Evolutionary conservation across 1,140 invertebrate species (phyloP).

Genomic region (Drosophila dunni): DNA sequence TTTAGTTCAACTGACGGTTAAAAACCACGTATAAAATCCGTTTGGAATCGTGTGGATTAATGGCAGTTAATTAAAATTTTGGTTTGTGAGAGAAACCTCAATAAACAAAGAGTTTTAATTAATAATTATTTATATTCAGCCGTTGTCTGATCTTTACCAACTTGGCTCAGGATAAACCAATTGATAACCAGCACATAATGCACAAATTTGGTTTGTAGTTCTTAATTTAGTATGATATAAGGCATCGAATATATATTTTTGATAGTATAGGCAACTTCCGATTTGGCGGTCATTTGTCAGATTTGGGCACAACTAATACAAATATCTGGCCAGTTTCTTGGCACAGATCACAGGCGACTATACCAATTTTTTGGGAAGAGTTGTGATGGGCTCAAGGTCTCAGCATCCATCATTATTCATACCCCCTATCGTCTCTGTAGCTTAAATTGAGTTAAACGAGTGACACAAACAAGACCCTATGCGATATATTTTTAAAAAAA

Average conservation of each 20-base stretch:
- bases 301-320: slow-evolving; percentile 5
- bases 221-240: too few species aligned
- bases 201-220: not conserved
- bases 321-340: slow-evolving; percentile 19
- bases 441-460: not conserved
- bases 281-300: slow-evolving; percentile 16
- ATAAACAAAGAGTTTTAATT: too few species aligned
- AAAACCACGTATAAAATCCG: not conserved
- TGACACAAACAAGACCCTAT: not conserved
- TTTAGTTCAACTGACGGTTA: not conserved
- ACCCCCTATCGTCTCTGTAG: not conserved
- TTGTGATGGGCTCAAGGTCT: slow-evolving; percentile 15
- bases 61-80: not conserved
- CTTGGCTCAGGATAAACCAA: too few species aligned
- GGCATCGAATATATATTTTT: too few species aligned
- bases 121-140: too few species aligned
- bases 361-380: not conserved
- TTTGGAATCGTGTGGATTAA: not conserved
- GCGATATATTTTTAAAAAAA: not conserved
- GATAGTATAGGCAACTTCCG: not conserved
- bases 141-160: too few species aligned
- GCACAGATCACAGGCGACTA: slow-evolving; percentile 40
- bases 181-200: not conserved
- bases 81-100: not conserved
- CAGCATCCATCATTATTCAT: not conserved